phyloP scores from a whole-genome alignment of 2,888 invertebrate genomes.

The Aphrophora alni region DNA sequence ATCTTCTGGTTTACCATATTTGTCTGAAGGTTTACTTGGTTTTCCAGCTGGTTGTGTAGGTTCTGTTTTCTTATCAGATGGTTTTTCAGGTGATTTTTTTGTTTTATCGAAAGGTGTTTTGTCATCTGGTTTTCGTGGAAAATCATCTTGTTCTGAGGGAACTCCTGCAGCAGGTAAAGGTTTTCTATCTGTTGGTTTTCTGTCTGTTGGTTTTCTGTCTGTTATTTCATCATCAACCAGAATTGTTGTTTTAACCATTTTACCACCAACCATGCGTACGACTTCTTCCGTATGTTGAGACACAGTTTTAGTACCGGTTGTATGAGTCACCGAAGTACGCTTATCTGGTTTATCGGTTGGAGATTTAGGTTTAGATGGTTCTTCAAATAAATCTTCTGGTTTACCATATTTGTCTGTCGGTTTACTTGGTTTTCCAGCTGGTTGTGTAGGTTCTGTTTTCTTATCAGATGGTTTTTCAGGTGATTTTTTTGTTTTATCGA shows the following conservation, averaged over 20 bases:
- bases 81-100: constrained; percentile 10
- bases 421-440: constrained; percentile 23
- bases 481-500: no score
- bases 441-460: not conserved
- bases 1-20: constrained; percentile 12
- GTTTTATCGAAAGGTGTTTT: no score
- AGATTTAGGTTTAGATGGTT: not conserved
- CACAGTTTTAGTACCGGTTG: not conserved
- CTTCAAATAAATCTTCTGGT: constrained; percentile 20
- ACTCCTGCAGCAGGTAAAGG: constrained; percentile 12
- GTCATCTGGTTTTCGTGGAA: no score
- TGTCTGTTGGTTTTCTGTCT: no score
- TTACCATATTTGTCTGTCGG: not conserved
- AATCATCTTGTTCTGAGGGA: constrained; percentile 16
- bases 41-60: constrained; percentile 18
- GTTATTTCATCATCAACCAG: constrained; percentile 17
- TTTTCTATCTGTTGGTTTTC: constrained; percentile 11
- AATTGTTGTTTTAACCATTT: constrained; percentile 21
- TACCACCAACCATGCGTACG: constrained; percentile 17
- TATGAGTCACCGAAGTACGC: not conserved
- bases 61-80: not conserved
- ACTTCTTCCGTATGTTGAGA: constrained; percentile 15
- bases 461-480: constrained; percentile 13
- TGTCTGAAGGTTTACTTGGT: constrained; percentile 13
- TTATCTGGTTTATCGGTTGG: not conserved